Evolutionary conservation across 2,888 invertebrate species (phyloP).

Genomic region (Caenorhabditis sulstoni): DNA sequence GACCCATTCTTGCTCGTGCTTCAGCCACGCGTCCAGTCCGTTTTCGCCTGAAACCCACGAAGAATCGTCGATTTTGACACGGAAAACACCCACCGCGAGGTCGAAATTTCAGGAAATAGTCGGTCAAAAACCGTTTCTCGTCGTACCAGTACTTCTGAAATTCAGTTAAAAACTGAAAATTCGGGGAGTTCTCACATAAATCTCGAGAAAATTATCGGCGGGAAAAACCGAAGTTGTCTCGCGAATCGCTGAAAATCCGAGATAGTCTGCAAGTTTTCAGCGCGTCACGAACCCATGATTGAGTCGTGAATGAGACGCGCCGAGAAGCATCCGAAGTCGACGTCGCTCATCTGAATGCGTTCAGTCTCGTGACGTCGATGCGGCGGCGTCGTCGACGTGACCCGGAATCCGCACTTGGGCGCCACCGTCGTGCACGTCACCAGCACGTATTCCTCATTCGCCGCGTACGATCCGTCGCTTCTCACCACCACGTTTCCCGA

Average conservation of each 20-base stretch:
- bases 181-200: background rate
- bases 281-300: background rate
- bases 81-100: background rate
- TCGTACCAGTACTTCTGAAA: conserved; percentile 1
- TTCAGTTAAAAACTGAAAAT: background rate
- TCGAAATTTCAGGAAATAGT: background rate
- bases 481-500: background rate
- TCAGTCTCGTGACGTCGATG: no score
- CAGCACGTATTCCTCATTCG: background rate
- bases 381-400: no score
- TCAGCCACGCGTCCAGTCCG: background rate
- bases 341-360: background rate
- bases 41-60: background rate
- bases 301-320: background rate
- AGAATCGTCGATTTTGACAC: background rate
- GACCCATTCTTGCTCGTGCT: conserved; percentile 23
- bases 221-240: no score
- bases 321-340: conserved; percentile 3
- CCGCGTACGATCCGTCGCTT: background rate
- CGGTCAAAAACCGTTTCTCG: background rate
- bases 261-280: conserved; percentile 1
- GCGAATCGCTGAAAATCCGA: background rate
- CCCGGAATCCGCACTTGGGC: background rate
- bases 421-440: background rate
- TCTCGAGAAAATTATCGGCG: background rate